Evolutionary conservation across 2,113 vertebrate genomes (phyloP).

Genomic region (Nothoprocta perdicaria): DNA sequence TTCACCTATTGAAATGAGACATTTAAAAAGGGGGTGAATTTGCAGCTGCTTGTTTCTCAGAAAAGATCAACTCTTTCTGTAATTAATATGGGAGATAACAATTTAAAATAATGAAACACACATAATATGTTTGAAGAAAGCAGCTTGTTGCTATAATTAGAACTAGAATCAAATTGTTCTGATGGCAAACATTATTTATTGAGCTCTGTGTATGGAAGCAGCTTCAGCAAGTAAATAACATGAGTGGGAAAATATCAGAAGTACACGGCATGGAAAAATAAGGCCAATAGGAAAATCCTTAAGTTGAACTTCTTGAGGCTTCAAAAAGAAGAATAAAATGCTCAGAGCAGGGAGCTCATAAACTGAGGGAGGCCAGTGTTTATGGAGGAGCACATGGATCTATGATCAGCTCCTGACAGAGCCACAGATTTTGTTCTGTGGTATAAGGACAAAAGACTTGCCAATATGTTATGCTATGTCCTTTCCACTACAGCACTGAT

Average conservation of each 20-base stretch:
- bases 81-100: conserved; percentile 80
- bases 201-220: conserved; percentile 63
- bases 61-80: conserved; percentile 78
- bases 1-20: conserved; percentile 78
- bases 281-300: not conserved
- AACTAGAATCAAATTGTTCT: conserved; percentile 79
- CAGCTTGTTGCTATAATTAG: conserved; percentile 82
- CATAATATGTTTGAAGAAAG: conserved; percentile 77
- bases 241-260: conserved; percentile 50
- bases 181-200: conserved; percentile 79
- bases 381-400: not conserved
- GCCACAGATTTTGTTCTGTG: not conserved
- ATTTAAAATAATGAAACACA: conserved; percentile 80
- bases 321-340: not conserved
- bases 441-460: not conserved
- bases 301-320: not conserved
- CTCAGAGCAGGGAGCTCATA: not conserved
- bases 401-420: accelerated
- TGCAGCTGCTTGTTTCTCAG: conserved; percentile 74
- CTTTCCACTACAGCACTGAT: not conserved
- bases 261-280: not conserved
- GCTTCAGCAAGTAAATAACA: conserved; percentile 66
- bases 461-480: not conserved
- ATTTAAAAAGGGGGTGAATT: conserved; percentile 62
- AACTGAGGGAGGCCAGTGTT: not conserved